Evolutionary conservation across 2,797 vertebrate species (phyloP), one percentile per base, ranked within the genome.

Genomic region (Rhodeus uyekii): DNA sequence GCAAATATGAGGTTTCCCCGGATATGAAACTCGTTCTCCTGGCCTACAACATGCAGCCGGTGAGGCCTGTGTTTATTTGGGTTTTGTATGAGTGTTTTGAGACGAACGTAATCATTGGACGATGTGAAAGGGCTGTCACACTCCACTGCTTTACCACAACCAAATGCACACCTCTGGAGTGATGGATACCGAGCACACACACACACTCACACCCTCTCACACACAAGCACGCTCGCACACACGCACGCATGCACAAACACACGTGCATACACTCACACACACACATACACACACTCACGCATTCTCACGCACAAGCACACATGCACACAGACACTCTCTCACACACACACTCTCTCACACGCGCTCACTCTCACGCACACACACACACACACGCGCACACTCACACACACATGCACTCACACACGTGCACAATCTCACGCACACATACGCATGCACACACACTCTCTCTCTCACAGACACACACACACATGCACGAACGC

Each of bases 1-100:
- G 96, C 94, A 95, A 95, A 89, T 99, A 98, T 0, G 96, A 98
- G 87, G 95, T 99, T 58, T 99, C 98, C 68, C 97, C 97, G 3
- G 98, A 99, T 87, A 92, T 94, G 93, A 97, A 96, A 87, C 97
- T 98, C 1, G 97, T 97, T 6, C 93, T 99, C 27, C 96, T 99
- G 82, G 96, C 97, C 78, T 99, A 98, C 88, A 94, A 96, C 34
- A 96, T 97, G 80, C 96, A 95, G 68, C 95, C 94, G 61, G 98
- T 99, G 92, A 97, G 97, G 93, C 34, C 69, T 82, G 39, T 64
- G 69, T 78, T 53, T 60, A 80, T 80, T 34, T 76, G 64, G 53
- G 16, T 76, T 53, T 76, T 44, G 53, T 44, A 36, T 63, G 53
- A 34, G 39, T 75, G 50, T 46, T 44, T 65, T 63, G 32, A n/a